Evolutionary conservation across 2,888 invertebrate species (phyloP).

Genomic region (Orchestes rusci): DNA sequence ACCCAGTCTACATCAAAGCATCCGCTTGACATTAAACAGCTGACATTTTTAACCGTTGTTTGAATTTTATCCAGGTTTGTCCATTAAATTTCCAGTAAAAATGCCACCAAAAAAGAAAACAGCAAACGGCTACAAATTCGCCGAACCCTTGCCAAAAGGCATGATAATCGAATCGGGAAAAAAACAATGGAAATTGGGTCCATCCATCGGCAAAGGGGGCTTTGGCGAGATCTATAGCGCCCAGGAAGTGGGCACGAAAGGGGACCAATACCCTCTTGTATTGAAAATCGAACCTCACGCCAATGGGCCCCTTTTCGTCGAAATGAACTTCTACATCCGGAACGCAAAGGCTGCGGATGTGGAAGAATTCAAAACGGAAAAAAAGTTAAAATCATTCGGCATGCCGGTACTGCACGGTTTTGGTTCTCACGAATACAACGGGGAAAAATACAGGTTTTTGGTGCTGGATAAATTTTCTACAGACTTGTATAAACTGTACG

Average conservation of each 20-base stretch:
- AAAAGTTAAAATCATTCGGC: slow-evolving; percentile 65
- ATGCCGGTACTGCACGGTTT: slow-evolving; percentile 79
- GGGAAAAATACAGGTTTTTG: slow-evolving; percentile 77
- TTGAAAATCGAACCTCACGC: slow-evolving; percentile 82
- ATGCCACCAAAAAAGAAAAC: slow-evolving; percentile 40
- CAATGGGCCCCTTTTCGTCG: slow-evolving; percentile 92
- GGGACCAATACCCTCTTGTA: slow-evolving; percentile 56
- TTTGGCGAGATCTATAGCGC: slow-evolving; percentile 92
- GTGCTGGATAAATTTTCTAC: slow-evolving; percentile 85
- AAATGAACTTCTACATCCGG: slow-evolving; percentile 83
- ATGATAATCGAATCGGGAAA: slow-evolving; percentile 69
- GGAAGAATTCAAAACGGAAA: slow-evolving; percentile 58
- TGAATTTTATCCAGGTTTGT: no score
- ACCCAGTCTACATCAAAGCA: no score
- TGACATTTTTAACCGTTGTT: no score
- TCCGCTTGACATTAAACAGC: no score
- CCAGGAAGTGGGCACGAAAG: slow-evolving; percentile 49
- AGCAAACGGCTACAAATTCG: slow-evolving; percentile 52
- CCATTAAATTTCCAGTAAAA: no score
- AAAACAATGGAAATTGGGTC: slow-evolving; percentile 78
- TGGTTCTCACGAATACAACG: slow-evolving; percentile 72
- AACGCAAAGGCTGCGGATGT: slow-evolving; percentile 68
- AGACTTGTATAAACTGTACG: slow-evolving; percentile 75
- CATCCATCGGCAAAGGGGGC: slow-evolving; percentile 84
- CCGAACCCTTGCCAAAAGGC: slow-evolving; percentile 66